These are phyloP conservation scores for Pimpla rufipes DNA, from an alignment of 2,888 invertebrate species.

Conservation along the genomic window DNA sequence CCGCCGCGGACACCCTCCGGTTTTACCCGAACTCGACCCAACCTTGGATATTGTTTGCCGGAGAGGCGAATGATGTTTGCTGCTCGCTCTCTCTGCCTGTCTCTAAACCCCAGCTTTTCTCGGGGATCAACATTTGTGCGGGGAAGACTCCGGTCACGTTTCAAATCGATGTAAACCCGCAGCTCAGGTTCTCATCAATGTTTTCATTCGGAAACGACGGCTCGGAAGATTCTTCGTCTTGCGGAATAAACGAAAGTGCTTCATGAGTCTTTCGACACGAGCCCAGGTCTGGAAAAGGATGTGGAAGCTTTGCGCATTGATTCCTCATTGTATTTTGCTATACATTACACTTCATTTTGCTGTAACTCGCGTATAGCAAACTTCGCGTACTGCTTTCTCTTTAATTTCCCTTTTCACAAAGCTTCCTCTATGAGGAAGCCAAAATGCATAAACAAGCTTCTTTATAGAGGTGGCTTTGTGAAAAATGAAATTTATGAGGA, in stretches of 20 bases:
- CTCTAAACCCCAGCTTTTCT: neutral
- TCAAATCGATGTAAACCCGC: slow-evolving; percentile 36
- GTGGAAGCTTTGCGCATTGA: no score
- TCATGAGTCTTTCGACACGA: no score
- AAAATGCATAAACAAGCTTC: no score
- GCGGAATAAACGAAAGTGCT: neutral
- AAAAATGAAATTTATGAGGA: no score
- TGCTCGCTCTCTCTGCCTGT: neutral
- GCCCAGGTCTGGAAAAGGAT: no score
- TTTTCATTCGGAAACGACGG: neutral
- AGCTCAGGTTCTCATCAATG: neutral
- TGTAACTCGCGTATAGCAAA: no score
- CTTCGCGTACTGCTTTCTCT: no score
- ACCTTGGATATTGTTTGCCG: slow-evolving; percentile 46
- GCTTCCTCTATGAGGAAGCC: no score
- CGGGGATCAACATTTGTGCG: slow-evolving; percentile 24
- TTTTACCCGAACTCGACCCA: slow-evolving; percentile 43
- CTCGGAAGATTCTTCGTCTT: neutral
- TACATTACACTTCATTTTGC: no score
- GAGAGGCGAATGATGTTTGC: slow-evolving; percentile 24
- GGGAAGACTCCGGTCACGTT: slow-evolving; percentile 8
- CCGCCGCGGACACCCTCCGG: slow-evolving; percentile 35
- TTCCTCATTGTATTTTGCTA: no score
- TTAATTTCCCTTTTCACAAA: no score
- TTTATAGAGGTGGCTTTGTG: no score